phyloP scores from a whole-genome alignment of 1,140 invertebrate species.

The Fopius arisanus region DNA sequence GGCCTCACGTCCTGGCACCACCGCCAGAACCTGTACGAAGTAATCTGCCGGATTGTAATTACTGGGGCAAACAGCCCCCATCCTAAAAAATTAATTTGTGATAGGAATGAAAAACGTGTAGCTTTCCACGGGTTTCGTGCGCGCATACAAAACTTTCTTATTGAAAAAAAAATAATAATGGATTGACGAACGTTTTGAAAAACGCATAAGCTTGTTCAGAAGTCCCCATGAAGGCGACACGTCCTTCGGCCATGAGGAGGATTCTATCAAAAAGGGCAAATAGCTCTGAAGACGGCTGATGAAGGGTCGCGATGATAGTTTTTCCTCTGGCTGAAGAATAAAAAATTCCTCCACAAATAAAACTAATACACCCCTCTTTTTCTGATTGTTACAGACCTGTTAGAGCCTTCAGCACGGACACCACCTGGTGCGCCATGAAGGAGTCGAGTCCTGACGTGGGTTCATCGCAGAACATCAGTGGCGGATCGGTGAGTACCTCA shows the following conservation, averaged over 20 bases:
- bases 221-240: conserved; percentile 89
- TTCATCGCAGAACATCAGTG: conserved; percentile 96
- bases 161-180: background rate
- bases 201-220: conserved; percentile 80
- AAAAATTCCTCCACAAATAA: background rate
- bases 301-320: conserved; percentile 93
- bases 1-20: conserved; percentile 83
- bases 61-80: conserved; percentile 78
- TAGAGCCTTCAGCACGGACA: conserved; percentile 82
- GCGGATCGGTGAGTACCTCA: conserved; percentile 94
- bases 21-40: conserved; percentile 89
- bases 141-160: no score
- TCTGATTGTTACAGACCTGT: conserved; percentile 62
- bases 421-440: conserved; percentile 88
- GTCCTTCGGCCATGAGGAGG: conserved; percentile 89
- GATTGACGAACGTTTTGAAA: conserved; percentile 77
- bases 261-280: conserved; percentile 93
- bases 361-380: background rate
- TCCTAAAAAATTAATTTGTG: conserved; percentile 57
- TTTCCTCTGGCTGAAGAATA: conserved; percentile 70
- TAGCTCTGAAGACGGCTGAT: conserved; percentile 94
- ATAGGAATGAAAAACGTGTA: no score
- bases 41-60: conserved; percentile 98
- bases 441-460: conserved; percentile 91
- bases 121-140: no score